Base-by-base conservation (phyloP, 2,888 invertebrate species). In the Phorcus lineatus region DNA sequence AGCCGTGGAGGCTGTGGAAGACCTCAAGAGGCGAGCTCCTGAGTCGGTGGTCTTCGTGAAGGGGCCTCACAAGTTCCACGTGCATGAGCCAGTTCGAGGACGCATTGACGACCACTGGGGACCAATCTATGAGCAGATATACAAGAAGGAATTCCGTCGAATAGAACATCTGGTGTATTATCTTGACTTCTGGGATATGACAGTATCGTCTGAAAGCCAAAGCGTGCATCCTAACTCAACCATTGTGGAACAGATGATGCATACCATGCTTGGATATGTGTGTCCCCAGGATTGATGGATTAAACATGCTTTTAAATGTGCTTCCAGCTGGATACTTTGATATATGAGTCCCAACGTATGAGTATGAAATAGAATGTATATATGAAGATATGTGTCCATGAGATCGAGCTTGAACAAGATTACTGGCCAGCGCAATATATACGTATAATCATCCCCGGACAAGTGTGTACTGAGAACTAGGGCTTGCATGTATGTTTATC, bases 101-200 rank as follows among this genome's bases (percentile, higher is more conserved):
- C 31, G 28, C 17, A 40, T 70, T 19, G 70, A 70, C 6, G 70
- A 70, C 70, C 36, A 70, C 70, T 70, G 70, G 70, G 70, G 70
- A 36, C 28, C 40, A 6, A 70, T 70, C 9, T 36, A 70, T 40
- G 31, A 70, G 19, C 70, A 70, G 40, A 70, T 70, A 36, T 36
- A 36, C 31, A 70, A 70, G 70, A 70, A 70, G 36, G 70, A 70
- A 7, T 70, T 70, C 36, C 31, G 36, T n/a, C n/a, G n/a, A 9
- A 31, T 70, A 16, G 9, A 70, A 36, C 31, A 70, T 19, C 11
- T 17, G 19, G 40, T 70, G 17, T 70, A 70, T 70, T 70, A 36
- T 36, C 40, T 70, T 19, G 70, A 70, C 7, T 70, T 70, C 11
- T 70, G 70, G 70, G 70, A 70, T 19, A 70, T 70, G 70, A 70